Base-by-base conservation (phyloP, 2,113 vertebrate species). In the Aix galericulata region DNA sequence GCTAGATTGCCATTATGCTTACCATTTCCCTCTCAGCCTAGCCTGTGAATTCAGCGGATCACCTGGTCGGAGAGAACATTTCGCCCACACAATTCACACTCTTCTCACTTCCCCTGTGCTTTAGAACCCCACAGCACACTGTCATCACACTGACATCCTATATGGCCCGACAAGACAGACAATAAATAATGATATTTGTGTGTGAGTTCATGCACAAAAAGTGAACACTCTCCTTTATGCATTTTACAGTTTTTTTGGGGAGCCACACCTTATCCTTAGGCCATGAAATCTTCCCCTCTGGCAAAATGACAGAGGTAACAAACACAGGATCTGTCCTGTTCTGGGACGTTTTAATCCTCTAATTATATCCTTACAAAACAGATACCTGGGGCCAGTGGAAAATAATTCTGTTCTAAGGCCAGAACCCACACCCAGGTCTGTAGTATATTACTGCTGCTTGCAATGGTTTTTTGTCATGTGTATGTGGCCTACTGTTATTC, bases 41-140 rank as follows among this genome's bases (percentile, higher is more conserved):
- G 78, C 38, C 60, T 53, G 13, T 63, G 64, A 91, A 77, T 86
- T 90, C 82, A 62, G 9, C 9, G 1, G 76, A 69, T 95, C 72
- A 73, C 77, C 88, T 76, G 83, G 83, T 81, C 0, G 3, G 74
- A 89, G 85, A 89, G 81, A 95, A 86, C 74, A 11, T 53, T 77
- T 82, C 86, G 42, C 94, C 96, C 95, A 93, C 96, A 74, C 89
- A 91, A 22, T 80, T 97, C 91, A 92, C 90, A 46, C 66, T 79
- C 68, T 31, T 95, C 73, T 96, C 94, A 82, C 76, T 96, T 96
- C 86, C 89, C 68, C 17, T 74, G 63, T 38, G 48, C 58, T 78
- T 67, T 31, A 42, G 56, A 81, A 48, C 17, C 56, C 31, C 23
- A 46, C 17, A 1, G 27, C 52, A 27, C 1, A 2, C 44, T 75